phyloP scores from a whole-genome alignment of 1,140 invertebrate species.

The Spodoptera frugiperda region DNA sequence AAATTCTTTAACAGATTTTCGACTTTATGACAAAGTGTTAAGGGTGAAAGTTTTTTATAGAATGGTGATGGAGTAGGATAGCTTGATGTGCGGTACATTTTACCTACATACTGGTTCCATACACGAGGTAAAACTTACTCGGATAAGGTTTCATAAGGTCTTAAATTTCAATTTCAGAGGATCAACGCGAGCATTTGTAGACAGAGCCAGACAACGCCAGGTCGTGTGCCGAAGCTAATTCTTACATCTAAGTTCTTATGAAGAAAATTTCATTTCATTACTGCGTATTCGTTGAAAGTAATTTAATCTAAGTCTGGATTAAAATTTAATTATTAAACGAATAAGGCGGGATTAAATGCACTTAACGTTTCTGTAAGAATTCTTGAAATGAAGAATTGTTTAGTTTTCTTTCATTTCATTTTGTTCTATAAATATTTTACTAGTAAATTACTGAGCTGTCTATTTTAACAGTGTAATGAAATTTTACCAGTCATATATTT shows the following conservation, averaged over 20 bases:
- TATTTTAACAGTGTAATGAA: too few relatives aligned
- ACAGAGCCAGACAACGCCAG: constrained; percentile 54
- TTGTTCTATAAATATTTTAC: too few relatives aligned
- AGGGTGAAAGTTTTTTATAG: too few relatives aligned
- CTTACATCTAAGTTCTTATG: constrained; percentile 49
- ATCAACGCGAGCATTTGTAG: constrained; percentile 60
- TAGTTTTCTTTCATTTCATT: too few relatives aligned
- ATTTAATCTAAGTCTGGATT: constrained; percentile 25
- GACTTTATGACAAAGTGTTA: too few relatives aligned
- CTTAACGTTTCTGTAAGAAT: neutral
- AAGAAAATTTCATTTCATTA: constrained; percentile 44
- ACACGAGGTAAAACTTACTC: constrained; percentile 50
- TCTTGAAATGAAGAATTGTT: neutral
- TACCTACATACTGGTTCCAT: constrained; percentile 27
- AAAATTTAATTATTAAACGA: constrained; percentile 14
- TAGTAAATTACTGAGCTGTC: too few relatives aligned
- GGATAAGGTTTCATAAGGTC: constrained; percentile 63
- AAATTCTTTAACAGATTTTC: too few relatives aligned
- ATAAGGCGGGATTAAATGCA: neutral
- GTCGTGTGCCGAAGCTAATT: constrained; percentile 54
- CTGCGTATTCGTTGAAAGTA: constrained; percentile 14
- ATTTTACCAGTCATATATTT: too few relatives aligned
- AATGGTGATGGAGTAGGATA: too few relatives aligned
- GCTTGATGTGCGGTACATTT: neutral
- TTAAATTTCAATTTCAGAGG: constrained; percentile 77